Conservation (phyloP, 1,140 invertebrate genomes). For the Aphaenogaster rudis region DNA sequence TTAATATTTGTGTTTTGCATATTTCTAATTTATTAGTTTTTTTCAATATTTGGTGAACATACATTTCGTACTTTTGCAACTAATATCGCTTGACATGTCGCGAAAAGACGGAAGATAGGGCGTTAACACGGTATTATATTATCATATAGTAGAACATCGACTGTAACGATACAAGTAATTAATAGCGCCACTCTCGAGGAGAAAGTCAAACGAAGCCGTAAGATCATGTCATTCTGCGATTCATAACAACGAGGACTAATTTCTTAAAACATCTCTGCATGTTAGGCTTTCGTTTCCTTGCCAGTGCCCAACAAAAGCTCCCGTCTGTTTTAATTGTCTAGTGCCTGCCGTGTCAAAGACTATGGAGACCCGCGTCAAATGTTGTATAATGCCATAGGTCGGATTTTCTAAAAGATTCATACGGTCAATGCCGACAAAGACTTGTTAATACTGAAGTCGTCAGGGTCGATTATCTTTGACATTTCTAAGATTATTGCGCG, state of each 20-base stretch:
- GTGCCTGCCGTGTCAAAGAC: slow-evolving; percentile 78
- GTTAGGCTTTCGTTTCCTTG: slow-evolving; percentile 81
- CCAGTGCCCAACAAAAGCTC: slow-evolving; percentile 77
- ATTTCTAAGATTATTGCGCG: background rate
- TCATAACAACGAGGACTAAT: slow-evolving; percentile 80
- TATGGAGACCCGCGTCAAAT: slow-evolving; percentile 57
- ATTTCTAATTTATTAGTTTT: slow-evolving; percentile 4
- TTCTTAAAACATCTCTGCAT: slow-evolving; percentile 80
- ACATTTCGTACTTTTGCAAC: slow-evolving; percentile 11
- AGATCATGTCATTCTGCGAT: slow-evolving; percentile 55
- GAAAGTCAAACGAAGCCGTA: slow-evolving; percentile 12
- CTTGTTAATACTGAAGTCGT: slow-evolving; percentile 29
- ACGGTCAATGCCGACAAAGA: slow-evolving; percentile 41
- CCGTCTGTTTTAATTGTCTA: slow-evolving; percentile 82
- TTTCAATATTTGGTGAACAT: background rate
- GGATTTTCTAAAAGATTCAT: slow-evolving; percentile 18
- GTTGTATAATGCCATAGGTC: slow-evolving; percentile 4
- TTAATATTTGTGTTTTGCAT: slow-evolving; percentile 8
- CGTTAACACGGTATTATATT: slow-evolving; percentile 37
- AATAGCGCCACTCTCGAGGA: slow-evolving; percentile 31
- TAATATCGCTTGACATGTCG: background rate
- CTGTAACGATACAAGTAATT: slow-evolving; percentile 60
- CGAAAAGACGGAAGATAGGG: background rate
- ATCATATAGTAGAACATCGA: background rate
- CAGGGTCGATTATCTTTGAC: background rate